phyloP scores from a whole-genome alignment of 2,797 vertebrate genomes.

The Mormyrops attenuatus region DNA sequence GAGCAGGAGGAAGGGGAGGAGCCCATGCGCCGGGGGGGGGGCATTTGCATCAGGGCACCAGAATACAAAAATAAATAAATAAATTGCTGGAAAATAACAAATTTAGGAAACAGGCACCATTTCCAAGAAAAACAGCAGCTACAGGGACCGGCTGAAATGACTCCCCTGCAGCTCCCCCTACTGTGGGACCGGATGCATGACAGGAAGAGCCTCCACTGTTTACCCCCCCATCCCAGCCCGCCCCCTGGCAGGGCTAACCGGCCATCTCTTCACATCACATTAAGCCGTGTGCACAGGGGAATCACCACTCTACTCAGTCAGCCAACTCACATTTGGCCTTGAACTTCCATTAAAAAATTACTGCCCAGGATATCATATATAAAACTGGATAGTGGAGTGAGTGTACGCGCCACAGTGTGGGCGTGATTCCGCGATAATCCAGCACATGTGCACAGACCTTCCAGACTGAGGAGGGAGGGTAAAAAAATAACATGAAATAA shows the following conservation, averaged over 20 bases:
- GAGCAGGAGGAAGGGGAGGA: neutral
- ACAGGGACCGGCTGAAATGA: slow-evolving; percentile 42
- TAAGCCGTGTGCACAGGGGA: slow-evolving; percentile 21
- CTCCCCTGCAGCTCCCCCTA: slow-evolving; percentile 40
- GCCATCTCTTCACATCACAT: slow-evolving; percentile 21
- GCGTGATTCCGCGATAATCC: neutral
- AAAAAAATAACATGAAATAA: neutral
- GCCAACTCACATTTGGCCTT: slow-evolving; percentile 7
- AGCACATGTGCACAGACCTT: neutral
- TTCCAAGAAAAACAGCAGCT: slow-evolving; percentile 28
- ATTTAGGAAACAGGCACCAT: slow-evolving; percentile 34
- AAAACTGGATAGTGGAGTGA: neutral
- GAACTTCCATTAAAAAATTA: slow-evolving; percentile 24
- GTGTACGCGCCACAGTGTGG: neutral
- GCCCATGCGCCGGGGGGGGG: slow-evolving; percentile 26
- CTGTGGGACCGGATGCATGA: slow-evolving; percentile 27
- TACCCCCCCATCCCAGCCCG: slow-evolving; percentile 3
- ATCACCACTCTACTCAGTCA: slow-evolving; percentile 21
- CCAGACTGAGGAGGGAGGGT: neutral
- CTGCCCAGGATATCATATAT: slow-evolving; percentile 17
- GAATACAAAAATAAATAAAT: neutral
- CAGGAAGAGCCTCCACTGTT: slow-evolving; percentile 20
- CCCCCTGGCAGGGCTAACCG: slow-evolving; percentile 21
- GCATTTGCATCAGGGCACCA: slow-evolving; percentile 33
- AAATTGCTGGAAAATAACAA: slow-evolving; percentile 35